phyloP scores from a whole-genome alignment of 2,888 invertebrate genomes.

The Dryobotodes eremita region DNA sequence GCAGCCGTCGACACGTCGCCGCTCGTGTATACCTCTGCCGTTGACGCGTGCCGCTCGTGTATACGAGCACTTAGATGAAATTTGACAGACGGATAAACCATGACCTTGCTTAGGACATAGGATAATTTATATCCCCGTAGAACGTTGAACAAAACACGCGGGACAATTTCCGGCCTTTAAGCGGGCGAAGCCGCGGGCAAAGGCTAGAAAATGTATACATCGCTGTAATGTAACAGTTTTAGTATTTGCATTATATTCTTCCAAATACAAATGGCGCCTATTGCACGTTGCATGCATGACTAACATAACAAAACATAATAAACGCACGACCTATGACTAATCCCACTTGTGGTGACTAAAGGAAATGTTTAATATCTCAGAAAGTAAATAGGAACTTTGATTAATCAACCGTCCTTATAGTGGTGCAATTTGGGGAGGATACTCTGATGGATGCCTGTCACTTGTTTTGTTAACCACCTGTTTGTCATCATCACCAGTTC shows the following conservation, averaged over 20 bases:
- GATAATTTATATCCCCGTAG: neutral
- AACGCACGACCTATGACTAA: slow-evolving; percentile 34
- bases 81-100: neutral
- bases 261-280: slow-evolving; percentile 33
- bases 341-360: slow-evolving; percentile 6
- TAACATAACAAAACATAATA: slow-evolving; percentile 28
- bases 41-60: no score
- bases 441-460: neutral
- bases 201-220: neutral
- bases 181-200: neutral
- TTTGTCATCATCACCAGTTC: neutral
- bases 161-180: neutral
- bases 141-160: neutral
- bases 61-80: neutral
- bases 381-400: slow-evolving; percentile 32
- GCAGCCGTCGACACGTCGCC: no score
- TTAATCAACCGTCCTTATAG: neutral
- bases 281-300: slow-evolving; percentile 31
- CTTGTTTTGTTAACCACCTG: neutral
- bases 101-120: neutral
- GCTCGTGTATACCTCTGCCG: no score
- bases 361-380: slow-evolving; percentile 18
- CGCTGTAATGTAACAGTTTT: neutral
- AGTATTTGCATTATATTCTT: slow-evolving; percentile 6
- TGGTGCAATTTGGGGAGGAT: neutral